Percentiles rank a stretch among this genome's conserved stretches.
These are phyloP conservation scores for Chrysolina oricalcia DNA, from an alignment of 2,888 invertebrate species.

Conservation along the genomic window DNA sequence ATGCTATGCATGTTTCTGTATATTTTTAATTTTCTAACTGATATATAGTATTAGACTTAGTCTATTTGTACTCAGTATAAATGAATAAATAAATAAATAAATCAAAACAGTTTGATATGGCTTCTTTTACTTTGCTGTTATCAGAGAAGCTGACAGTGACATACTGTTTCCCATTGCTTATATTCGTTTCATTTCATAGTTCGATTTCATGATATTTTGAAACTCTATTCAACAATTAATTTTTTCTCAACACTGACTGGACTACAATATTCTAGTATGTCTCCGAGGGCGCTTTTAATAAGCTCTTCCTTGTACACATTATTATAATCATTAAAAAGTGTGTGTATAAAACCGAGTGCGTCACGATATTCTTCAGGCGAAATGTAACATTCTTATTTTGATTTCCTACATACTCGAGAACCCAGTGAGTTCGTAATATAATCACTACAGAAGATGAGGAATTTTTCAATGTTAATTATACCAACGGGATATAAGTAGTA, in stretches of 20 bases:
- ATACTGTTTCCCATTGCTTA: too few species aligned
- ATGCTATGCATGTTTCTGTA: too few species aligned
- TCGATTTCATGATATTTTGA: neutral
- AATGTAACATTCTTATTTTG: conserved; percentile 45
- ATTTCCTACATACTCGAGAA: conserved; percentile 40
- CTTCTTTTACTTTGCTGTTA: too few species aligned
- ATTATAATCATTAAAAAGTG: conserved; percentile 46
- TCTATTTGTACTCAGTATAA: too few species aligned
- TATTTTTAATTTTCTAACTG: too few species aligned
- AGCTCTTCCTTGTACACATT: conserved; percentile 43
- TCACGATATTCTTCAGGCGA: conserved; percentile 46
- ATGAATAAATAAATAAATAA: too few species aligned
- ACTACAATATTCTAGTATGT: conserved; percentile 29
- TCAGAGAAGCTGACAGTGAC: too few species aligned
- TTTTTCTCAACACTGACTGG: neutral
- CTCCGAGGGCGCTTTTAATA: conserved; percentile 42
- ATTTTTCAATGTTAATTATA: conserved; percentile 23
- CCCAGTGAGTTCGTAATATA: conserved; percentile 35
- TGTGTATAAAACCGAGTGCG: conserved; percentile 43
- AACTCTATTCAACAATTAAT: neutral
- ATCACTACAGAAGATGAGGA: conserved; percentile 36
- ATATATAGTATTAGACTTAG: too few species aligned
- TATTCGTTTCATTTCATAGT: neutral
- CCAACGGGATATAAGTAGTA: conserved; percentile 25
- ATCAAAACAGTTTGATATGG: too few species aligned